Evolutionary conservation across 2,797 vertebrate genomes (phyloP).

Genomic region (Erithacus rubecula): DNA sequence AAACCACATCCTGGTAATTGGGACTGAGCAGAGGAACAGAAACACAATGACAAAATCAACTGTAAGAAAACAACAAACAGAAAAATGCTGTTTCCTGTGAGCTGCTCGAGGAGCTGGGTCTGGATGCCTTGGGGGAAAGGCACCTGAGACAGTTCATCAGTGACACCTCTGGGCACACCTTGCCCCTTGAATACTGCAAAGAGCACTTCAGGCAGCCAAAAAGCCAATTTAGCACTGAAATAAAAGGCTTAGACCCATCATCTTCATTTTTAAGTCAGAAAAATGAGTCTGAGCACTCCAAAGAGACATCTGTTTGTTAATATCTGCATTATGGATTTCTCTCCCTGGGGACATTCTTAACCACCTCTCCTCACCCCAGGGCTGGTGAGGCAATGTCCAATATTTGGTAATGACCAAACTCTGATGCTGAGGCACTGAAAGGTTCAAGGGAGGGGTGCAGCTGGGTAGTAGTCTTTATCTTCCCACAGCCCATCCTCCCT

Average conservation of each 20-base stretch:
- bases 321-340: background rate
- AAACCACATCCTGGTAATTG: background rate
- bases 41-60: background rate
- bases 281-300: background rate
- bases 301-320: background rate
- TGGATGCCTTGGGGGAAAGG: fast-evolving
- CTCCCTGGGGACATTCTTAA: background rate
- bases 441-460: fast-evolving
- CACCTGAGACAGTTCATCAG: background rate
- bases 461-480: too few relatives aligned
- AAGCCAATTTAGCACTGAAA: background rate
- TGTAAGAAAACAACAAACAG: fast-evolving
- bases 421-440: fast-evolving
- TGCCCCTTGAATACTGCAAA: background rate
- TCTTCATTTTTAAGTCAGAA: background rate
- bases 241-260: background rate
- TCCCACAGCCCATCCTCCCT: too few relatives aligned
- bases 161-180: background rate
- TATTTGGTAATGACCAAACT: background rate
- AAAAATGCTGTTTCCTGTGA: background rate
- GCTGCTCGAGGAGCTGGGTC: background rate
- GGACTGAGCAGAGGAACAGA: background rate
- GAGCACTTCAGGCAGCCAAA: background rate
- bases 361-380: fast-evolving
- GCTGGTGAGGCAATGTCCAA: fast-evolving